Conservation (phyloP, 2,797 vertebrate species). For the Potorous gilbertii region DNA sequence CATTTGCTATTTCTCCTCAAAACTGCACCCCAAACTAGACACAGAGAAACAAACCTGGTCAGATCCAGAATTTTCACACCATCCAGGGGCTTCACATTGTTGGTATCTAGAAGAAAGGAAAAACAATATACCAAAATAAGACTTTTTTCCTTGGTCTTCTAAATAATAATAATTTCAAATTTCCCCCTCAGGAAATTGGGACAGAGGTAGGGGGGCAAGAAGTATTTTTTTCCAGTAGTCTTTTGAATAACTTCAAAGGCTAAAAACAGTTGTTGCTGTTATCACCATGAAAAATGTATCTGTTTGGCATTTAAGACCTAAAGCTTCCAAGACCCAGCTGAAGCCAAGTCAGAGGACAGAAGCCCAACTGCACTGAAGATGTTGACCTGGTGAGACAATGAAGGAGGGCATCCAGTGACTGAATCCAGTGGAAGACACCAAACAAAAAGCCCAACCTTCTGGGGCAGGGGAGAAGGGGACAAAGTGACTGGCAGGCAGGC, state of each 20-base stretch:
- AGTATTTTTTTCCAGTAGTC: not conserved
- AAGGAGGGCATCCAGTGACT: not conserved
- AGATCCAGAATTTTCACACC: conserved; percentile 93
- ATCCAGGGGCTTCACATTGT: conserved; percentile 87
- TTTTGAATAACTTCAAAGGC: conserved; percentile 48
- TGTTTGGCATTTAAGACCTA: not conserved
- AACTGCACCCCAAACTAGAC: conserved; percentile 14
- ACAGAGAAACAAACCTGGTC: conserved; percentile 88
- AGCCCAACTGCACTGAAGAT: not conserved
- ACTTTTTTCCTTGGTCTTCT: not conserved
- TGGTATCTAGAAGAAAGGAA: conserved; percentile 80
- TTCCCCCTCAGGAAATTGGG: not conserved
- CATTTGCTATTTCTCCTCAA: conserved; percentile 45
- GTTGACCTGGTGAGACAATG: not conserved
- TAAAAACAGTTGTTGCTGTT: conserved; percentile 10
- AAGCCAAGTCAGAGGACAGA: not conserved
- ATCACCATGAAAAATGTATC: conserved; percentile 36
- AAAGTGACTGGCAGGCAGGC: not conserved
- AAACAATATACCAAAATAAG: conserved; percentile 58
- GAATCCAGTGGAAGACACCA: not conserved
- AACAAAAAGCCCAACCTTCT: not conserved
- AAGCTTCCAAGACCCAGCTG: conserved; percentile 19
- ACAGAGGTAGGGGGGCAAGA: not conserved
- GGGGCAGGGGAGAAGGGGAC: not conserved
- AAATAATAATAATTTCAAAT: conserved; percentile 31